phyloP scores from a whole-genome alignment of 2,888 invertebrate genomes.

The Strigamia transsilvanica region DNA sequence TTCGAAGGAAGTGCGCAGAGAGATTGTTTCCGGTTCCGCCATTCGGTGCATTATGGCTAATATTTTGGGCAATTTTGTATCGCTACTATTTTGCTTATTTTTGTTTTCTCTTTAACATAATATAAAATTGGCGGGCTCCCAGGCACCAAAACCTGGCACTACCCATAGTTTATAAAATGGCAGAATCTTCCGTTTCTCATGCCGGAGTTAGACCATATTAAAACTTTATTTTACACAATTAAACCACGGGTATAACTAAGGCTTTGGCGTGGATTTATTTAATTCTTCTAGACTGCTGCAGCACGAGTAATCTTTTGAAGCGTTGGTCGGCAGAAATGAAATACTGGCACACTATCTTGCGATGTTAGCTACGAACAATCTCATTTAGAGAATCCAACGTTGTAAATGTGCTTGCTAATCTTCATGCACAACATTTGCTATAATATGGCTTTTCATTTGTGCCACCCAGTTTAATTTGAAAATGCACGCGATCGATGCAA shows the following conservation, averaged over 20 bases:
- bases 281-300: background rate
- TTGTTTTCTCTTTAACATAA: no score
- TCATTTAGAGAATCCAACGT: background rate
- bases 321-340: background rate
- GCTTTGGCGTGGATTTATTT: background rate
- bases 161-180: no score
- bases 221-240: no score
- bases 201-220: no score
- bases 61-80: no score
- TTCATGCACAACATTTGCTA: slow-evolving; percentile 6
- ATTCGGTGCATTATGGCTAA: no score
- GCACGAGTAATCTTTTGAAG: background rate
- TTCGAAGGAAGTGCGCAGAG: no score
- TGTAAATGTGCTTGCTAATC: slow-evolving; percentile 3
- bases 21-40: no score
- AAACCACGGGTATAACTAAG: background rate
- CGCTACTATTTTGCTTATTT: no score
- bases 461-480: slow-evolving; percentile 8
- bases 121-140: no score
- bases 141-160: no score
- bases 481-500: background rate
- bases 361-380: slow-evolving; percentile 3
- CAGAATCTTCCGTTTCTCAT: no score
- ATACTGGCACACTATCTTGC: background rate
- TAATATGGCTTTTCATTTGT: slow-evolving; percentile 8